A percentile compares a stretch with the other conserved stretches of the same genome.
phyloP scores from a whole-genome alignment of 2,113 vertebrate genomes.

The Notothenia rossii region DNA sequence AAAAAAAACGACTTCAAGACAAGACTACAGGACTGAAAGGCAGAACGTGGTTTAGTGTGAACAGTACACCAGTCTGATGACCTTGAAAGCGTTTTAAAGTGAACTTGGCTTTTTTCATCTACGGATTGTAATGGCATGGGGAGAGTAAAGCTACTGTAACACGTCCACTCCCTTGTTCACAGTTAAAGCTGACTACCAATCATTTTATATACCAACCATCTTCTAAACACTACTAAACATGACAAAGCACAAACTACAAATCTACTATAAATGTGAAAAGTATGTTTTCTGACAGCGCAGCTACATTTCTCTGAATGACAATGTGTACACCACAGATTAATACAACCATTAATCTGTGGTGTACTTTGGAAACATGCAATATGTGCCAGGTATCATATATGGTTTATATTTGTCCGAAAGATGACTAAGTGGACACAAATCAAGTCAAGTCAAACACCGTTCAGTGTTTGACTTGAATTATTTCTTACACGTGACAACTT shows the following conservation, averaged over 20 bases:
- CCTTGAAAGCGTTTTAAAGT: too few species aligned
- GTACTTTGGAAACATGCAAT: background rate
- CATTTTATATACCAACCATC: background rate
- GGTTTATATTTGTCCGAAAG: background rate
- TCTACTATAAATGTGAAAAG: background rate
- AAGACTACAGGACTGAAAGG: too few species aligned
- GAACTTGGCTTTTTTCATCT: too few species aligned
- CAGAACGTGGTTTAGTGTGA: too few species aligned
- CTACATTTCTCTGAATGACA: background rate
- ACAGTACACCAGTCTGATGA: too few species aligned
- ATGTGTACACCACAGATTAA: background rate
- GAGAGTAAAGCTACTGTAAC: background rate
- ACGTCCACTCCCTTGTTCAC: background rate
- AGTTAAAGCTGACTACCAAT: background rate
- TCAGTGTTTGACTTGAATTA: background rate
- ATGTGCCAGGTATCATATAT: background rate
- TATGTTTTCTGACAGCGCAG: background rate
- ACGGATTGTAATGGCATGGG: too few species aligned
- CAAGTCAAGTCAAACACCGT: too few species aligned
- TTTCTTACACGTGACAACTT: background rate
- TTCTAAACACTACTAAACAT: background rate
- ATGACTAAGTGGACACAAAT: background rate
- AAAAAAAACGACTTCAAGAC: too few species aligned
- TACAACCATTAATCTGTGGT: background rate
- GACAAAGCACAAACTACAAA: background rate